Evolutionary conservation across 2,888 invertebrate species (phyloP), one percentile per base, ranked within the genome.

Genomic region (Tricholauxania praeusta): DNA sequence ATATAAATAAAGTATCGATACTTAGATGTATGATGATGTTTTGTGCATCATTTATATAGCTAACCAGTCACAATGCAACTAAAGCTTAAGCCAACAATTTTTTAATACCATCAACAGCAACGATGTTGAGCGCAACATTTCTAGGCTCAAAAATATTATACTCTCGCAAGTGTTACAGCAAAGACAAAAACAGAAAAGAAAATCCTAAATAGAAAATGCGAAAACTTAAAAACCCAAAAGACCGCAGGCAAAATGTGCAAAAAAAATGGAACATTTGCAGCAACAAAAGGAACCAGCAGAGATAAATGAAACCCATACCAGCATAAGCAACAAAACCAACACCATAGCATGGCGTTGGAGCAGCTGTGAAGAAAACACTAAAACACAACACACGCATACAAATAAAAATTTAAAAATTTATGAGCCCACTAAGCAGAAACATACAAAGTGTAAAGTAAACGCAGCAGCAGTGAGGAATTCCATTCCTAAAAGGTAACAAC

Each of bases 391-490:
- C 62, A 47, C 28, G 15, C 52, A 49, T 19, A 63, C 63, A 63
- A 63, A 63, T 15, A 39, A 47, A 47, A 48, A 39, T 17, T 48
- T 63, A 63, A 63, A 63, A 63, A 63, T 63, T 63, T 63, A 63
- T 47, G 63, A 63, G 32, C 47, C 47, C 17, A 15, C 6, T 19
- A 39, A 22, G 14, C 28, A 60, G 60, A 39, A 48, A 48, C 12
- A 12, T n/a, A 15, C 39, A 7, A 63, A 63, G 14, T 14, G 47
- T 3, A 19, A 39, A 39, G 39, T 2, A 39, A 39, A 39, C 39
- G 10, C 39, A 39, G 10, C 39, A 39, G 10, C 39, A 8, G 10
- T 39, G 10, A 39, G 10, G 10, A 39, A 39, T 4, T 10, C 39
- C 7, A 39, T 7, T 39, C 10, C 39, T 6, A 39, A 39, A 39